Evolutionary conservation across 2,888 invertebrate species (phyloP).

Genomic region (Laspeyria flexula): DNA sequence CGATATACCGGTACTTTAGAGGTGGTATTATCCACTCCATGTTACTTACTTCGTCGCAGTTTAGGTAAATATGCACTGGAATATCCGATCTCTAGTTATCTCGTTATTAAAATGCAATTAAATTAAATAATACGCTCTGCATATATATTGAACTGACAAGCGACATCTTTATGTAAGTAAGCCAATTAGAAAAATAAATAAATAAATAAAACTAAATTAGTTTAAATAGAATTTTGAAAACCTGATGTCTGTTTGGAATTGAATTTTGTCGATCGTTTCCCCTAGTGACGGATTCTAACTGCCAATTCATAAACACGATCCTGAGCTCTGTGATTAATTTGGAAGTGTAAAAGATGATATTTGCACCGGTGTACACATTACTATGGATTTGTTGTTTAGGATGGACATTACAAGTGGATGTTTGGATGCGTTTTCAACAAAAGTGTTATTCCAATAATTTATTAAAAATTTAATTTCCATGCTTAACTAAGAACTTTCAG

Average conservation of each 20-base stretch:
- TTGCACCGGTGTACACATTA: conserved; percentile 16
- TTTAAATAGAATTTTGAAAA: background rate
- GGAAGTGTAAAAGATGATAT: conserved; percentile 12
- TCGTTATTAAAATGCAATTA: too few species aligned
- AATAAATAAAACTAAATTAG: background rate
- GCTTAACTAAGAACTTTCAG: conserved; percentile 55
- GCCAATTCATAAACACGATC: conserved; percentile 1
- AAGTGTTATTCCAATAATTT: conserved; percentile 19
- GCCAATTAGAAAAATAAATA: background rate
- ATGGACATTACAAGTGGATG: conserved; percentile 35
- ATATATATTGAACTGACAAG: too few species aligned
- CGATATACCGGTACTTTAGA: too few species aligned
- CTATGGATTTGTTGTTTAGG: conserved; percentile 1
- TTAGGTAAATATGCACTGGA: too few species aligned
- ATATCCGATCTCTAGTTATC: too few species aligned
- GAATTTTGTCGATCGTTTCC: background rate
- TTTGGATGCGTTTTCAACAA: conserved; percentile 41
- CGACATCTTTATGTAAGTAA: too few species aligned
- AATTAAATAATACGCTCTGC: too few species aligned
- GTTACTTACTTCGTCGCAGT: too few species aligned
- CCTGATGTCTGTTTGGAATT: background rate
- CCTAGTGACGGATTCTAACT: background rate
- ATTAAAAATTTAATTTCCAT: conserved; percentile 40
- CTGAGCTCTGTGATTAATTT: conserved; percentile 7
- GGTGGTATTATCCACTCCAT: too few species aligned